Percentiles rank a stretch among this genome's conserved stretches.
These are phyloP conservation scores for Encarsia formosa DNA, from an alignment of 2,888 invertebrate species.

Conservation along the genomic window DNA sequence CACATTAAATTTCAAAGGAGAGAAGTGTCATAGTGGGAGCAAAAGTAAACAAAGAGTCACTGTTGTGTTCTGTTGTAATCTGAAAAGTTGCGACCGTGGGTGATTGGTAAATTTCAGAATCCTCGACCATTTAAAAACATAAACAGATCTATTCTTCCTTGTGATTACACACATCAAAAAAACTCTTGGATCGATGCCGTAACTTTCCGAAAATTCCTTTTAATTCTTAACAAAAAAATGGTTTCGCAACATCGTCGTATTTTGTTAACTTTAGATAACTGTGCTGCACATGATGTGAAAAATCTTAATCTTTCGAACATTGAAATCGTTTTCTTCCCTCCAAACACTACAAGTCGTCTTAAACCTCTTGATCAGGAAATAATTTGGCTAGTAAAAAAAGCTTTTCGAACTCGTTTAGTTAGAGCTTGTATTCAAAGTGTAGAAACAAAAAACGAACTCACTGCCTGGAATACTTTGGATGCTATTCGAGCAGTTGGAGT, in stretches of 20 bases:
- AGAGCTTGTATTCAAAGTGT: not conserved
- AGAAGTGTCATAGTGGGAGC: conserved; percentile 1
- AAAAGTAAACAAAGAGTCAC: not conserved
- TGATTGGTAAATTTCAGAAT: not conserved
- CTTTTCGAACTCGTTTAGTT: not conserved
- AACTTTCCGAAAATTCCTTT: not conserved
- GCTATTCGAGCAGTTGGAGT: not conserved
- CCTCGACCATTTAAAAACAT: not conserved
- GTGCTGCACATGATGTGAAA: not conserved
- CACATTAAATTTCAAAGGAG: not conserved
- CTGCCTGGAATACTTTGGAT: conserved; percentile 1
- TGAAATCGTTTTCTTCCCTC: not conserved
- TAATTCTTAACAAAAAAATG: not conserved
- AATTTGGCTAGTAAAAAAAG: not conserved
- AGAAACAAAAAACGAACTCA: not conserved
- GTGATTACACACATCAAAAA: not conserved
- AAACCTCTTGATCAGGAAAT: conserved; percentile 1
- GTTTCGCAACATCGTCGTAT: not conserved
- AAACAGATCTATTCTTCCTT: not conserved
- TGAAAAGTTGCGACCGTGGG: not conserved
- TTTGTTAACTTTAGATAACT: not conserved
- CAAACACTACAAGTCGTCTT: not conserved
- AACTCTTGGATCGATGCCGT: not conserved
- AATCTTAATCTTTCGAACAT: not conserved
- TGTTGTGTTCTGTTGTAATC: not conserved